Percentiles rank a stretch among this genome's conserved stretches.
Evolutionary conservation across 2,113 vertebrate genomes (phyloP).

Genomic region (Phodopus roborovskii): DNA sequence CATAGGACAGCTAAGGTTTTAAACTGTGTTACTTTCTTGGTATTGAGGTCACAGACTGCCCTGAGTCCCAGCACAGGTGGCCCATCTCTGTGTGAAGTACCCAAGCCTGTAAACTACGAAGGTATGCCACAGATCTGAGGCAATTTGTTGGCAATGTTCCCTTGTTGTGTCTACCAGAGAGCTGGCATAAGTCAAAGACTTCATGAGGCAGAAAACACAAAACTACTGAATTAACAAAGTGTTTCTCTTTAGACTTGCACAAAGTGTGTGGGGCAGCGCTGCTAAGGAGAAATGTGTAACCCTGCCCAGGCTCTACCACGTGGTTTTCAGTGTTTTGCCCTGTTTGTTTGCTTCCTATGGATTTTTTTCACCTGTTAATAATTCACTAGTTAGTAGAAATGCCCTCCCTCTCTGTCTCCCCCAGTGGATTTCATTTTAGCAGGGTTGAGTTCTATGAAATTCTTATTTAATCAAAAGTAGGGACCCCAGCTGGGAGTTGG

Average conservation of each 20-base stretch:
- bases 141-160: background rate
- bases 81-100: conserved; percentile 24
- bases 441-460: background rate
- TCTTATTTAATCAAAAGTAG: conserved; percentile 12
- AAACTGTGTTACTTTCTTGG: conserved; percentile 46
- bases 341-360: background rate
- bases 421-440: background rate
- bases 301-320: background rate
- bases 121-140: background rate
- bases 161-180: background rate
- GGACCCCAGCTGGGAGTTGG: background rate
- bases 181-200: background rate
- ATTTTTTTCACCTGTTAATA: background rate
- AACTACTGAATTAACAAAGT: background rate
- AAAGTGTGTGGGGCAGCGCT: no score
- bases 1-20: conserved; percentile 19
- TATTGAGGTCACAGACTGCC: conserved; percentile 75
- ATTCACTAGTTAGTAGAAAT: background rate
- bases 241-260: background rate
- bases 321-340: background rate
- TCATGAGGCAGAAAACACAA: conserved; percentile 7
- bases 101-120: conserved; percentile 40
- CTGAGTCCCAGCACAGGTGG: conserved; percentile 68
- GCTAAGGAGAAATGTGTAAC: background rate
- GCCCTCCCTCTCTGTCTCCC: background rate